Evolutionary conservation across 92 coral and sea anemone species (phyloP).

Genomic region (Diadumene lineata): DNA sequence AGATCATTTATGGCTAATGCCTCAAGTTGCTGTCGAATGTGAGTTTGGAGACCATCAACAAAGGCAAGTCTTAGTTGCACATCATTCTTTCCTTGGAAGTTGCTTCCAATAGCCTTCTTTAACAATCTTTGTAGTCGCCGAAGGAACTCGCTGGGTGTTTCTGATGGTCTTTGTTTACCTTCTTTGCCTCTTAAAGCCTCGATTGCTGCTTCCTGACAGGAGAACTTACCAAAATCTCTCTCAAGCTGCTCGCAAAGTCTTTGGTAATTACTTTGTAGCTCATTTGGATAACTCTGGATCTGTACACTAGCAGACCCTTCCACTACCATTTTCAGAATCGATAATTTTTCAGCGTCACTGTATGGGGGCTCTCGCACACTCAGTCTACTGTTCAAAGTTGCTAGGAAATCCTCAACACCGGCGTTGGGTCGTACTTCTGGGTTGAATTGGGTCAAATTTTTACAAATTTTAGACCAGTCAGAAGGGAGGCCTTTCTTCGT

Average conservation of each 20-base stretch:
- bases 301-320: conserved; percentile 24
- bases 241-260: conserved; percentile 12
- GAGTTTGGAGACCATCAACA: conserved; percentile 21
- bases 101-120: conserved; percentile 13
- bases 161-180: conserved; percentile 6
- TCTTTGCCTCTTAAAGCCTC: conserved; percentile 24
- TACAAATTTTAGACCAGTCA: conserved; percentile 24
- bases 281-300: conserved; percentile 6
- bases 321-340: conserved; percentile 13
- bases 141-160: conserved; percentile 25
- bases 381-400: conserved; percentile 7
- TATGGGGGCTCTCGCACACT: conserved; percentile 7
- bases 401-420: conserved; percentile 13
- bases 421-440: conserved; percentile 27
- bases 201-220: conserved; percentile 26
- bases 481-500: conserved; percentile 6
- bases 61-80: conserved; percentile 13
- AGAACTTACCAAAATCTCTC: conserved; percentile 22
- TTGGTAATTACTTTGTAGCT: conserved; percentile 2
- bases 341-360: not conserved
- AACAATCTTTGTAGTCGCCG: conserved; percentile 13
- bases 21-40: conserved; percentile 17
- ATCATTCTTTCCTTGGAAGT: conserved; percentile 24
- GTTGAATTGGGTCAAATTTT: conserved; percentile 20
- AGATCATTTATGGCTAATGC: conserved; percentile 19